Conservation (phyloP, 2,113 vertebrate species). For the Rhipidura dahli region DNA sequence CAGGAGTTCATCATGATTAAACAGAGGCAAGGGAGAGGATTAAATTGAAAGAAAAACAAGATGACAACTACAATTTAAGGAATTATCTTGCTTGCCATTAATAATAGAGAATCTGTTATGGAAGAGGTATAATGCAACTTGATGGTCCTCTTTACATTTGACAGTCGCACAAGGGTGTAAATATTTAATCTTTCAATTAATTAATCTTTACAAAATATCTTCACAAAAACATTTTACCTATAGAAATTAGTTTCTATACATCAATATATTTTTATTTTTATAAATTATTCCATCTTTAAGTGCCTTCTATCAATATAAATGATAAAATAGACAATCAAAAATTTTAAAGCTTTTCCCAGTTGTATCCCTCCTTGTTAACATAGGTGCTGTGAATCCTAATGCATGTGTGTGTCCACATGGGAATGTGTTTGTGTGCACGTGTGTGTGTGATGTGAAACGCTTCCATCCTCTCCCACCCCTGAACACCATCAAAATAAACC, state of each 20-base stretch:
- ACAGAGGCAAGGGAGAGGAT: constrained; percentile 38
- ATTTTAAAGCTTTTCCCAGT: constrained; percentile 75
- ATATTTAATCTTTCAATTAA: constrained; percentile 75
- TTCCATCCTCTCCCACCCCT: constrained; percentile 61
- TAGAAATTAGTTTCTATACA: constrained; percentile 84
- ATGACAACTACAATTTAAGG: constrained; percentile 20
- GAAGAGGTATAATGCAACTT: constrained; percentile 69
- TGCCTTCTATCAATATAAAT: constrained; percentile 87
- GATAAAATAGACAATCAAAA: constrained; percentile 87
- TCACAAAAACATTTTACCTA: constrained; percentile 82
- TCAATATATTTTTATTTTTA: constrained; percentile 86
- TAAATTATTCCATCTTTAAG: constrained; percentile 88
- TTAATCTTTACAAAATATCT: constrained; percentile 81
- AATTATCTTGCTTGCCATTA: constrained; percentile 49
- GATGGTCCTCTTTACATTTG: constrained; percentile 68
- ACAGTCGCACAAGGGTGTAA: constrained; percentile 68
- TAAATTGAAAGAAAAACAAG: constrained; percentile 18
- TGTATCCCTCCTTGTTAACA: constrained; percentile 72
- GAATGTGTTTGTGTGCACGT: neutral
- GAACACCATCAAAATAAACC: constrained; percentile 49
- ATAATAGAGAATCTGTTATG: constrained; percentile 41
- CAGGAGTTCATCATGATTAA: constrained; percentile 35
- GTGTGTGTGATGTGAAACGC: constrained; percentile 48
- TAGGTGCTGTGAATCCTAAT: constrained; percentile 72
- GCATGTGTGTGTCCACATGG: neutral